Evolutionary conservation across 2,797 vertebrate species (phyloP), one percentile per base, ranked within the genome.

Genomic region (Avahi laniger): DNA sequence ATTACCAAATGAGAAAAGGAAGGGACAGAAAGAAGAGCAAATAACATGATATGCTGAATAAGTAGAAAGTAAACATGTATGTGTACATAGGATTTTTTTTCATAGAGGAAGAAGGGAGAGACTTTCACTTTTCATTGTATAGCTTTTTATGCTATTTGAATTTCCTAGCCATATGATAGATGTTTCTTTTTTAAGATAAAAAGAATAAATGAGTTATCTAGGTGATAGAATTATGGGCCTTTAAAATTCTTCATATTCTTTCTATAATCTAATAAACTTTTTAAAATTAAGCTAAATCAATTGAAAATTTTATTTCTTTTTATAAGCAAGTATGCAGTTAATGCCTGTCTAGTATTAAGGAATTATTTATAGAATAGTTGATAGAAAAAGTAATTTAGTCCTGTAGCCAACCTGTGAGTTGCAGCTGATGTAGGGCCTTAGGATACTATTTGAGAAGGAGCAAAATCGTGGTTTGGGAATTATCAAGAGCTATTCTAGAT

Each of bases 251-350:
- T 94, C 15, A 30, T 84, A 33, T 8, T 83, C 63, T 89, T 89
- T 43, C 48, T 72, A 4, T 90, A 46, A 24, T 48, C 54, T 89
- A 57, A 26, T 28, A 38, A 67, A 63, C 86, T 46, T 17, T 84
- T 91, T 48, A 52, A 75, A 89, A 93, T 76, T 95, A 89, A 14
- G 48, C 89, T 83, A 83, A 93, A 67, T 92, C 46, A 67, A 0
- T 52, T 59, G 28, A 54, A 61, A 57, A 5, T 61, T 81, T 78
- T 85, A 28, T 89, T 67, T 75, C 24, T 26, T 89, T 73, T 46
- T 26, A 41, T 81, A 72, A 67, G 50, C 48, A 82, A 76, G 41
- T 78, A 9, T 54, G 8, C 5, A 46, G 4, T 72, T 89, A 82
- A 48, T 48, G 61, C 50, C 43, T 67, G 0, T 80, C 11, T 54